These are phyloP conservation scores for Sclerurus mexicanus DNA, from an alignment of 2,113 vertebrate genomes.

Conservation along the genomic window DNA sequence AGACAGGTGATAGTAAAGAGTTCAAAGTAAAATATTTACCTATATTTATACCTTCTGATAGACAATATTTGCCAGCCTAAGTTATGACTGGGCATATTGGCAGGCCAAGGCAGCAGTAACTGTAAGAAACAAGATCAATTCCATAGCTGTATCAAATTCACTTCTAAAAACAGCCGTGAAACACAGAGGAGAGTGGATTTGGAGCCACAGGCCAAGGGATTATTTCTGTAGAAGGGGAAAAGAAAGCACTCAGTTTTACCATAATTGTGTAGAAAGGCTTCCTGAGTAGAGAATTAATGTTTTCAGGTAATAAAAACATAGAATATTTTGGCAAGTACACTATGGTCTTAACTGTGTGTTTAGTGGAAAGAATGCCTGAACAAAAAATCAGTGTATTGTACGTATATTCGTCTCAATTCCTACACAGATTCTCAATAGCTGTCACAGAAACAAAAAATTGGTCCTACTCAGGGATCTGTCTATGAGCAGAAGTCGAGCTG, in stretches of 20 bases:
- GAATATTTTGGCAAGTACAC: not conserved
- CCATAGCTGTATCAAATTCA: not conserved
- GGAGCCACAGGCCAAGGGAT: not conserved
- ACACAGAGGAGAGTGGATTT: not conserved
- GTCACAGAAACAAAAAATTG: not conserved
- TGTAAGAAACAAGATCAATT: conserved; percentile 21
- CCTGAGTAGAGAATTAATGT: not conserved
- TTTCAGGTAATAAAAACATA: conserved; percentile 10
- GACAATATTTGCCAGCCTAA: not conserved
- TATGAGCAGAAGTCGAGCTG: not conserved
- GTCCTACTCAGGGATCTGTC: not conserved
- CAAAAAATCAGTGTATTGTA: not conserved
- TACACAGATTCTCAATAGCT: not conserved
- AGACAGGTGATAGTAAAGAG: not conserved
- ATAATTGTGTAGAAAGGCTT: not conserved
- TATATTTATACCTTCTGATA: not conserved
- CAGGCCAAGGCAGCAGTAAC: not conserved
- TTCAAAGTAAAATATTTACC: not conserved
- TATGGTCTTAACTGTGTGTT: not conserved
- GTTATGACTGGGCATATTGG: not conserved
- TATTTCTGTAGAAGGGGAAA: not conserved
- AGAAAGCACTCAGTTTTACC: not conserved
- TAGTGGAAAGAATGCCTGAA: not conserved
- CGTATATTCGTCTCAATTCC: not conserved
- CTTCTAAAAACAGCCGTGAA: not conserved